Percentiles rank a stretch among this genome's conserved stretches.
These are phyloP conservation scores for Hydra vulgaris DNA, from an alignment of 30 jellyfish, hydroid and myxozoan genomes.

Conservation along the genomic window DNA sequence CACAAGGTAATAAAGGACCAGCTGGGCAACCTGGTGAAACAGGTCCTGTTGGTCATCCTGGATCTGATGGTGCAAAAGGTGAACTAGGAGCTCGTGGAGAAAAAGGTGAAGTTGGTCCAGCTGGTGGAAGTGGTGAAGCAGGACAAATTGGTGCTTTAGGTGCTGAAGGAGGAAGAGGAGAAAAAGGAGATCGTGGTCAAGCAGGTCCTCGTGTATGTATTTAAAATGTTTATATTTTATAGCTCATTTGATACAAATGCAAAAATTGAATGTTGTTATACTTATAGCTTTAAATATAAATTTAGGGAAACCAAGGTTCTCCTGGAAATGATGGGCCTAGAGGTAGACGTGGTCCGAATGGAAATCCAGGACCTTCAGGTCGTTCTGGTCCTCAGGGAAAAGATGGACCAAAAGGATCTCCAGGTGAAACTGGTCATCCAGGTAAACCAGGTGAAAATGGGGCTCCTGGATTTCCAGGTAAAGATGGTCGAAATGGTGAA, in stretches of 20 bases:
- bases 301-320: slow-evolving; percentile 35
- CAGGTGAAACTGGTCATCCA: slow-evolving; percentile 36
- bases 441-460: slow-evolving; percentile 62
- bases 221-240: background rate
- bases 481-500: slow-evolving; percentile 36
- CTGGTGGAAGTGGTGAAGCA: slow-evolving; percentile 42
- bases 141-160: slow-evolving; percentile 50
- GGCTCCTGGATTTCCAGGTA: slow-evolving; percentile 61
- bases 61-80: slow-evolving; percentile 43
- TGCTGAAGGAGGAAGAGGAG: slow-evolving; percentile 17
- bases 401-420: slow-evolving; percentile 45
- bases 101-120: slow-evolving; percentile 37
- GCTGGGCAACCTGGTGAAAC: slow-evolving; percentile 33
- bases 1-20: slow-evolving; percentile 57
- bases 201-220: slow-evolving; percentile 32
- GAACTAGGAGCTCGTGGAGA: slow-evolving; percentile 43
- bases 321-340: slow-evolving; percentile 24
- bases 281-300: background rate
- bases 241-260: background rate
- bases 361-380: slow-evolving; percentile 35
- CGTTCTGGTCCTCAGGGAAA: slow-evolving; percentile 37
- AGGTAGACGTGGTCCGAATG: slow-evolving; percentile 44
- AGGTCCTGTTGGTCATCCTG: slow-evolving; percentile 27
- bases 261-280: background rate
- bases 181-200: slow-evolving; percentile 22